Evolutionary conservation across 64 coral and sea anemone genomes (phyloP), one percentile per base, ranked within the genome.

Genomic region (Pachyseris speciosa): DNA sequence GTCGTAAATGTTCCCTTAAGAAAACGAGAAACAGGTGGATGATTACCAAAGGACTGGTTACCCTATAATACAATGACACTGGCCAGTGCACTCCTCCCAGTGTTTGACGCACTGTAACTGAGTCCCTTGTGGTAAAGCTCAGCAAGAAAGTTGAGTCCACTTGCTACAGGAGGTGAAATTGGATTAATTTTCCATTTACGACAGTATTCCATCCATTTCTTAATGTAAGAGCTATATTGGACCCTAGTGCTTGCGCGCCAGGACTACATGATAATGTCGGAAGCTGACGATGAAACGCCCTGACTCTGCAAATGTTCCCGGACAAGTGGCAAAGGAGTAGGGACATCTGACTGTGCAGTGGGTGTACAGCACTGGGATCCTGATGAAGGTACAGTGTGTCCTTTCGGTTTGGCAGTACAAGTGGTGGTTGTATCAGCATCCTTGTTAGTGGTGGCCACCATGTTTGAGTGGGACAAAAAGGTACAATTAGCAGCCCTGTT

Each of bases 181-280:
- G 85, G 85, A 87, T 88, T 88, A 75, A 75, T 61, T 75, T 88
- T 5, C 86, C 86, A 61, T 74, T 61, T 60, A 88, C 70, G 20
- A 75, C 86, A 88, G 69, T 75, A 88, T 75, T 75, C 69, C 70
- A 75, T 27, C 86, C 88, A 91, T 91, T 73, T 91, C 75, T 71
- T 83, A 83, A 83, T 71, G 76, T 91, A 83, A 43, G 29, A 72
- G 31, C 67, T 91, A 65, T 83, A 91, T 58, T 91, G 77, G 29
- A 57, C 48, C 22, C 78, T 73, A 6, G 89, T 91, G 89, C 89
- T 84, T 3, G 64, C 61, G 15, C 89, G 42, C 77, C 89, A 91
- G 45, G 89, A 91, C 89, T 91, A 77, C 89, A 72, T 83, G 29
- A 91, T 83, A 70, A 91, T 81, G 31, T 67, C 29, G 58, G 75